These are phyloP conservation scores for Noctua comes DNA, from an alignment of 2,888 invertebrate genomes.

Conservation along the genomic window DNA sequence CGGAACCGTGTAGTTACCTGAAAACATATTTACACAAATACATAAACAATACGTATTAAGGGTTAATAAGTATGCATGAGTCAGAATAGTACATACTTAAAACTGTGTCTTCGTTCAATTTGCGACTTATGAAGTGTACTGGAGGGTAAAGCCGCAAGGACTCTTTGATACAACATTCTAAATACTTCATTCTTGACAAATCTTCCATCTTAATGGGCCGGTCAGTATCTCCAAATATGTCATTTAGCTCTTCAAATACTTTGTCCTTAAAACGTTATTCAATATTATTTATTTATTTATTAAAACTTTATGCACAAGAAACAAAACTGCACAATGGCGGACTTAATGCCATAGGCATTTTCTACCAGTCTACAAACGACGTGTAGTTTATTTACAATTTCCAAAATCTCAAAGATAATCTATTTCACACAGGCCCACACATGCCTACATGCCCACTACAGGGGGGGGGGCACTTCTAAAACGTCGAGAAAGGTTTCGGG, in stretches of 20 bases:
- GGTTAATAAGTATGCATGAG: neutral
- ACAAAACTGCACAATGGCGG: no score
- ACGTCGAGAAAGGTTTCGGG: neutral
- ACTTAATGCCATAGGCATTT: no score
- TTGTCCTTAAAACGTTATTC: constrained; percentile 89
- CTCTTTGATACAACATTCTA: constrained; percentile 93
- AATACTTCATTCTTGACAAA: constrained; percentile 91
- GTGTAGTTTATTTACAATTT: neutral
- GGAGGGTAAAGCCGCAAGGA: constrained; percentile 92
- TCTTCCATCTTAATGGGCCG: constrained; percentile 91
- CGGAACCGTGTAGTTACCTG: constrained; percentile 83
- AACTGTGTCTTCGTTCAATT: constrained; percentile 88
- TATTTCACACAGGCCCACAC: neutral
- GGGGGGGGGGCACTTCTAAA: neutral
- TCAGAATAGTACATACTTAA: constrained; percentile 85
- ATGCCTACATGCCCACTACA: neutral
- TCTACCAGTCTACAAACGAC: no score
- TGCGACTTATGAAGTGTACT: constrained; percentile 92
- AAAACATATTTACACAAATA: constrained; percentile 31
- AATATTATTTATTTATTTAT: neutral
- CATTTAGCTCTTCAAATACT: constrained; percentile 90
- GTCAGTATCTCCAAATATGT: constrained; percentile 92
- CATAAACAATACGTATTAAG: neutral
- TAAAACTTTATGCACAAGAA: no score
- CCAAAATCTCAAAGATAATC: neutral